Conservation (phyloP, 1,140 invertebrate genomes). For the Drosophila saltans region DNA sequence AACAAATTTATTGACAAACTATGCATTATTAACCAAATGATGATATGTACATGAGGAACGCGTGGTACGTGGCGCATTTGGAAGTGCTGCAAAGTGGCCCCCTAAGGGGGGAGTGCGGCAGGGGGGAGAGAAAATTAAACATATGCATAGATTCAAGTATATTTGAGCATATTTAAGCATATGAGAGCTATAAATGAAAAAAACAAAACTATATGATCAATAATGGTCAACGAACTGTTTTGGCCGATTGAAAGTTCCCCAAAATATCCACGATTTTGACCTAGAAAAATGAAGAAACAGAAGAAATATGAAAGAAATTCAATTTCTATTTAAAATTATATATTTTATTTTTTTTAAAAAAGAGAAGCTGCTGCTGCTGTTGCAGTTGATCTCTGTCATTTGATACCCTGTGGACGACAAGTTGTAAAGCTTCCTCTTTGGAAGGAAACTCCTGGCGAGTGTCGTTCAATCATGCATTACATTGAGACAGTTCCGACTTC, state of each 20-base stretch:
- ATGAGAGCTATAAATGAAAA: too few relatives aligned
- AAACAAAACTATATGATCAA: constrained; percentile 12
- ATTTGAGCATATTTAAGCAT: constrained; percentile 27
- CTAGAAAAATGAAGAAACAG: constrained; percentile 37
- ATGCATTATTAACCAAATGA: constrained; percentile 80
- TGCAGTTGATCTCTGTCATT: neutral
- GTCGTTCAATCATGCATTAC: constrained; percentile 70
- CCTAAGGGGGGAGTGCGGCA: constrained; percentile 26
- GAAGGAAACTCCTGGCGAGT: constrained; percentile 35
- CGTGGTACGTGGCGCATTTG: constrained; percentile 61
- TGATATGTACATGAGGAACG: constrained; percentile 73
- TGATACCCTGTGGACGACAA: constrained; percentile 44
- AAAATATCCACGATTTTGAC: constrained; percentile 64
- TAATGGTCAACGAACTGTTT: constrained; percentile 71
- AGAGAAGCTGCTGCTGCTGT: neutral
- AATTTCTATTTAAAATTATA: neutral
- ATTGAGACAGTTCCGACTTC: constrained; percentile 70
- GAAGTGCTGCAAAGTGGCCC: constrained; percentile 64
- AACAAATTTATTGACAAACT: constrained; percentile 80
- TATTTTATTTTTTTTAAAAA: neutral
- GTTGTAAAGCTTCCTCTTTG: constrained; percentile 69
- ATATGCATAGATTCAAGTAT: constrained; percentile 61
- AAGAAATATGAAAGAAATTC: constrained; percentile 15
- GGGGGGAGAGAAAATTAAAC: constrained; percentile 55
- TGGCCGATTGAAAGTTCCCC: constrained; percentile 66